Evolutionary conservation across 1,140 invertebrate genomes (phyloP).

Genomic region (Sipha flava): DNA sequence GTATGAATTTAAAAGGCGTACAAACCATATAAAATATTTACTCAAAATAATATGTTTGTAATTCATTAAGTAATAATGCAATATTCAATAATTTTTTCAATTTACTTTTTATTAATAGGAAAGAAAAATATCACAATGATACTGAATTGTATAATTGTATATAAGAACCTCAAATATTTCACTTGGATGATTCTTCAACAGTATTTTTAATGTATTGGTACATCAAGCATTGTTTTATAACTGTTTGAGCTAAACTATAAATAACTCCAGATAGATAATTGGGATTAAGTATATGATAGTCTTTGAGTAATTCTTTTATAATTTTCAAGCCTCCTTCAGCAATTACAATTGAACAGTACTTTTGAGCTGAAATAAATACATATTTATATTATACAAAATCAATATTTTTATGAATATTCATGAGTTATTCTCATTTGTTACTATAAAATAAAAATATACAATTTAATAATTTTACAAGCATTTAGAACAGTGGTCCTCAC

Average conservation of each 20-base stretch:
- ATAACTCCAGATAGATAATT: neutral
- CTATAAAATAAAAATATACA: neutral
- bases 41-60: too few relatives aligned
- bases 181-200: neutral
- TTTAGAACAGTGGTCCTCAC: too few relatives aligned
- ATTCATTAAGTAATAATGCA: too few relatives aligned
- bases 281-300: constrained; percentile 36
- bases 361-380: constrained; percentile 58
- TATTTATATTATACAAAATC: too few relatives aligned
- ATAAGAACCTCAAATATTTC: neutral
- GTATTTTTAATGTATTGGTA: constrained; percentile 13
- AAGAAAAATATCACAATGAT: too few relatives aligned
- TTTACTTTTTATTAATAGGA: too few relatives aligned
- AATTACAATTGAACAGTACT: constrained; percentile 81
- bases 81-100: too few relatives aligned
- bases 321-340: constrained; percentile 73
- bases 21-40: too few relatives aligned
- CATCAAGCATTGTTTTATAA: constrained; percentile 13
- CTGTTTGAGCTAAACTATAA: constrained; percentile 11
- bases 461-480: too few relatives aligned
- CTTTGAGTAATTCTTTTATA: constrained; percentile 57
- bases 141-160: too few relatives aligned
- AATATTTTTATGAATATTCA: neutral
- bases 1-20: too few relatives aligned
- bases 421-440: too few relatives aligned